phyloP scores from a whole-genome alignment of 2,113 vertebrate genomes.

The Lophotis ruficrista region DNA sequence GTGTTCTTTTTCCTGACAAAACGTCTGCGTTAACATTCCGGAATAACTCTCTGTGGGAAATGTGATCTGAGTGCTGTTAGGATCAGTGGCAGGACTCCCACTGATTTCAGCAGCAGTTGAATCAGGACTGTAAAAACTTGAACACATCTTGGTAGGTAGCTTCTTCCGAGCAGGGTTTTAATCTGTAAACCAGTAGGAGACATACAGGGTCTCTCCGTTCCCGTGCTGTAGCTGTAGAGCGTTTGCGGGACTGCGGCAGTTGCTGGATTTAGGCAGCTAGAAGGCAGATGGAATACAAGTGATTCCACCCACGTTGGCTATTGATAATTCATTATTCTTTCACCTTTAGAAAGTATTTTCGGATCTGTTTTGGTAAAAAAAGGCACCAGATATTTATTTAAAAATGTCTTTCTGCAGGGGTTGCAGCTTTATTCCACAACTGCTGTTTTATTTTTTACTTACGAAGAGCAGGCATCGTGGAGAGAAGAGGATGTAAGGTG shows the following conservation, averaged over 20 bases:
- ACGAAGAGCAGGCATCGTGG: background rate
- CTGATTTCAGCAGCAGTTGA: background rate
- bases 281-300: slow-evolving; percentile 27
- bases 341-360: slow-evolving; percentile 12
- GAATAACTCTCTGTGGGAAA: slow-evolving; percentile 1
- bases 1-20: slow-evolving; percentile 34
- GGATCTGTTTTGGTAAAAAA: background rate
- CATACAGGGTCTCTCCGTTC: background rate
- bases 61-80: background rate
- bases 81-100: slow-evolving; percentile 14
- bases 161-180: slow-evolving; percentile 20
- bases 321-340: slow-evolving; percentile 32
- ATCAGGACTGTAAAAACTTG: slow-evolving; percentile 17
- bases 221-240: background rate
- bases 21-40: background rate
- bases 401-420: background rate
- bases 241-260: background rate
- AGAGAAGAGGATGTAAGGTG: background rate
- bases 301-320: slow-evolving; percentile 6
- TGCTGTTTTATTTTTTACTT: background rate
- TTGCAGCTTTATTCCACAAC: background rate
- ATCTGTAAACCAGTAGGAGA: slow-evolving; percentile 55
- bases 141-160: background rate
- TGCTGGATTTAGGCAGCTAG: slow-evolving; percentile 40
- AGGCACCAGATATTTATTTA: background rate